A percentile compares a stretch with the other conserved stretches of the same genome.
Conservation (phyloP, 2,797 vertebrate genomes). For the Tinamus major region DNA sequence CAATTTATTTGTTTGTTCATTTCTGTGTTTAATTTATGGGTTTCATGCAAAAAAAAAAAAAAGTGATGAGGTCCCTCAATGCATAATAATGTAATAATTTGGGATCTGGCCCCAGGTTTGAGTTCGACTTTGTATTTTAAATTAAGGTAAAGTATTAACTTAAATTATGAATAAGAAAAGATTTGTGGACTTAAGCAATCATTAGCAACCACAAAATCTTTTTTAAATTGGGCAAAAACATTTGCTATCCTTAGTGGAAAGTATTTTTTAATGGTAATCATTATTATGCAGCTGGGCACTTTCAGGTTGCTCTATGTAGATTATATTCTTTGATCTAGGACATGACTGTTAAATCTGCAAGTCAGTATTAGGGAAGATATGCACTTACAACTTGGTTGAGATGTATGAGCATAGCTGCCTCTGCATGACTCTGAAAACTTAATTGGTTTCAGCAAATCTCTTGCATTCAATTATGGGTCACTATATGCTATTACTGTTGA, state of each 20-base stretch:
- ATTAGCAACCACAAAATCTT: not conserved
- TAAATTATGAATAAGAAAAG: not conserved
- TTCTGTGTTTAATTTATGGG: not conserved
- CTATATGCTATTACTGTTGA: constrained; percentile 29
- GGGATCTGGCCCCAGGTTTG: not conserved
- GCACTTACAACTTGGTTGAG: constrained; percentile 41
- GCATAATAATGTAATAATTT: not conserved
- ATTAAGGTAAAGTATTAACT: not conserved
- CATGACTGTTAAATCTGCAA: constrained; percentile 57
- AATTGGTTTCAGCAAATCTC: constrained; percentile 60
- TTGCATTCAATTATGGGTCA: constrained; percentile 58
- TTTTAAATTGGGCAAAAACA: not conserved
- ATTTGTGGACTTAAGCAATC: constrained; percentile 6
- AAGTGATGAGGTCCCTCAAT: not conserved
- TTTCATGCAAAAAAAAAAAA: not conserved
- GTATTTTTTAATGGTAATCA: constrained; percentile 34
- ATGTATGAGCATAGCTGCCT: constrained; percentile 23
- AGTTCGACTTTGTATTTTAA: not conserved
- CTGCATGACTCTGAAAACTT: constrained; percentile 57
- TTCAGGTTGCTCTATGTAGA: constrained; percentile 13
- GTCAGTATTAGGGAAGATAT: constrained; percentile 40
- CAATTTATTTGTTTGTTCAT: not conserved
- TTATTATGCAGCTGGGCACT: constrained; percentile 32
- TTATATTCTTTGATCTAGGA: constrained; percentile 51
- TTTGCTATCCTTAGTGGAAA: not conserved